Conservation (phyloP, 2,113 vertebrate species). For the Ivindomyrus marchei region DNA sequence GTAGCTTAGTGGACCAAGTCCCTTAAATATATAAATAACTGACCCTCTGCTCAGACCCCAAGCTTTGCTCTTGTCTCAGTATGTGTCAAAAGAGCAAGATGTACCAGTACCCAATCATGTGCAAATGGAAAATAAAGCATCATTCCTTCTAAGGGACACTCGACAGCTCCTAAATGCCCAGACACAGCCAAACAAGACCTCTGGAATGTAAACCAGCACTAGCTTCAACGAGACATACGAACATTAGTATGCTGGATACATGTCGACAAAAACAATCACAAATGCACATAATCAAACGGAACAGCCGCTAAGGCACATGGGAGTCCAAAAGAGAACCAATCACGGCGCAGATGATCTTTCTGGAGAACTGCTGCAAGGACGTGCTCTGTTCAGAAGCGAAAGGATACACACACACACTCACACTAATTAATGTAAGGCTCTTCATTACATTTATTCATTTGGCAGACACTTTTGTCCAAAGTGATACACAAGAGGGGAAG, state of each 20-base stretch:
- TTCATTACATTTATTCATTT: not conserved
- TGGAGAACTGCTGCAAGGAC: not conserved
- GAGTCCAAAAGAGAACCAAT: not conserved
- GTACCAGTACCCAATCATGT: not conserved
- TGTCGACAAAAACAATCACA: not conserved
- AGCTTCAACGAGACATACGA: not conserved
- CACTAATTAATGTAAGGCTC: not conserved
- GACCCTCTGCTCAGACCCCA: not conserved
- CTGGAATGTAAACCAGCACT: not conserved
- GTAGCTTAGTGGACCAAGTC: not conserved
- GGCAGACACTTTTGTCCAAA: constrained; percentile 2
- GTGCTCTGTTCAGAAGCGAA: not conserved
- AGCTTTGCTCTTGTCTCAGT: not conserved
- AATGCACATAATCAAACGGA: not conserved
- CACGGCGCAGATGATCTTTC: not conserved
- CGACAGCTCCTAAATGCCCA: not conserved
- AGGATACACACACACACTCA: not conserved
- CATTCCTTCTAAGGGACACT: not conserved
- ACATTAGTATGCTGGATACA: not conserved
- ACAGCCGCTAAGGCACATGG: not conserved
- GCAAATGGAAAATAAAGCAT: not conserved
- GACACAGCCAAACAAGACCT: not conserved
- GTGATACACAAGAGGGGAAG: not conserved
- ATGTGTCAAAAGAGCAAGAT: not conserved
- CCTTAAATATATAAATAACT: not conserved